A percentile compares a stretch with the other conserved stretches of the same genome.
phyloP scores from a whole-genome alignment of 2,797 vertebrate species.

The Sebastes matsubarae region DNA sequence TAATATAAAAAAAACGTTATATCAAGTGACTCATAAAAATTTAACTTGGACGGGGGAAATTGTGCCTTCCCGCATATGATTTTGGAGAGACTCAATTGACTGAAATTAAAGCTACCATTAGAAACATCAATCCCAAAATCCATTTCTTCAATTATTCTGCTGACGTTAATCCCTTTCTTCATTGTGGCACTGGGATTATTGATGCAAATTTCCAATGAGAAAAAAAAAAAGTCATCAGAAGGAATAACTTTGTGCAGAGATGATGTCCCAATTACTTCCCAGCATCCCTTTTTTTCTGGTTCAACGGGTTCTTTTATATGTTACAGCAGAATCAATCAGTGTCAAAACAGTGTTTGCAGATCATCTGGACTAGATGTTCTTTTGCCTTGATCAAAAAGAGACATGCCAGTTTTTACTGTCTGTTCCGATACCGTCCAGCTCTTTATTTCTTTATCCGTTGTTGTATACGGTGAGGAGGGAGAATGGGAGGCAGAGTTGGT shows the following conservation, averaged over 20 bases:
- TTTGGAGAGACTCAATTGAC: slow-evolving; percentile 38
- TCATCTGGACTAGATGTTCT: background rate
- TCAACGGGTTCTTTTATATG: background rate
- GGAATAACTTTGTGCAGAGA: slow-evolving; percentile 21
- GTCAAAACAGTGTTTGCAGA: slow-evolving; percentile 1
- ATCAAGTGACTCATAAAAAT: slow-evolving; percentile 9
- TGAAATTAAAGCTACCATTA: slow-evolving; percentile 61
- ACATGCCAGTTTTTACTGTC: background rate
- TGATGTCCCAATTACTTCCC: slow-evolving; percentile 38
- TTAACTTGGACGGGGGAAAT: slow-evolving; percentile 40
- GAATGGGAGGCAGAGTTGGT: background rate
- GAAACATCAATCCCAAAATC: slow-evolving; percentile 59
- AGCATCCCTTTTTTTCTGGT: background rate
- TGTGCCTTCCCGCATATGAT: slow-evolving; percentile 25
- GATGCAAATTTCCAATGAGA: slow-evolving; percentile 60
- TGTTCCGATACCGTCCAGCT: background rate
- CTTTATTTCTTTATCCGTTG: background rate
- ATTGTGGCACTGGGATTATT: slow-evolving; percentile 58
- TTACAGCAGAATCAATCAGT: background rate
- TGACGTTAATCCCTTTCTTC: slow-evolving; percentile 55
- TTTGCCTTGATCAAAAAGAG: background rate
- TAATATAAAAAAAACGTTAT: slow-evolving; percentile 23
- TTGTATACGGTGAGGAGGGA: background rate
- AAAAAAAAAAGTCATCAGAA: slow-evolving; percentile 27
- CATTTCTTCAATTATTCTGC: slow-evolving; percentile 56